Conservation (phyloP, 2,113 vertebrate genomes). For the Lutjanus erythropterus region DNA sequence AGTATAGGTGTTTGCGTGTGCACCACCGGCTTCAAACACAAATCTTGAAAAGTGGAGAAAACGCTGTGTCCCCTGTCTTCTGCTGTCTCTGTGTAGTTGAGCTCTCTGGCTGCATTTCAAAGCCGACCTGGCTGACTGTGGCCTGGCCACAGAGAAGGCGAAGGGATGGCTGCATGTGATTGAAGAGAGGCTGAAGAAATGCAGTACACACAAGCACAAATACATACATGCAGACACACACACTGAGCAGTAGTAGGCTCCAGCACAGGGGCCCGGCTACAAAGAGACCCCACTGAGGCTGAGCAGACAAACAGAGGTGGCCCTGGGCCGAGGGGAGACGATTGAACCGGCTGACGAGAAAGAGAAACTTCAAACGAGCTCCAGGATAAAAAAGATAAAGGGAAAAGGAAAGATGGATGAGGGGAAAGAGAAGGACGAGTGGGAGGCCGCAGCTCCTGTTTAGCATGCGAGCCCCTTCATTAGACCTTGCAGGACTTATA, state of each 20-base stretch:
- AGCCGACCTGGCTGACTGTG: slow-evolving; percentile 32
- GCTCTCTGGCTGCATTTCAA: slow-evolving; percentile 58
- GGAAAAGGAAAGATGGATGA: slow-evolving; percentile 30
- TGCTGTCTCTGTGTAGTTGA: slow-evolving; percentile 10
- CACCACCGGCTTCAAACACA: slow-evolving; percentile 33
- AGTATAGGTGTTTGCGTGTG: neutral
- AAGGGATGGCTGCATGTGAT: slow-evolving; percentile 11
- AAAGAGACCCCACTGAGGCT: slow-evolving; percentile 58
- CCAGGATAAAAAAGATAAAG: slow-evolving; percentile 58
- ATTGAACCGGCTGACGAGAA: slow-evolving; percentile 26
- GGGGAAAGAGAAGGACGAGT: slow-evolving; percentile 24
- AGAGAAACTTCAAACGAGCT: slow-evolving; percentile 66
- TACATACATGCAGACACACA: neutral
- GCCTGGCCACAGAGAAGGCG: slow-evolving; percentile 10
- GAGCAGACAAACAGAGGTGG: slow-evolving; percentile 60
- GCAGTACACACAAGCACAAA: slow-evolving; percentile 23
- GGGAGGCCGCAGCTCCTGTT: slow-evolving; percentile 48
- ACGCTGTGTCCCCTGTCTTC: slow-evolving; percentile 6
- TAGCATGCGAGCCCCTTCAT: slow-evolving; percentile 65
- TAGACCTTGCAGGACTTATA: slow-evolving; percentile 42
- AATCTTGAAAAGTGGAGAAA: slow-evolving; percentile 27
- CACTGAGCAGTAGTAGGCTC: slow-evolving; percentile 25
- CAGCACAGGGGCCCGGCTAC: slow-evolving; percentile 32
- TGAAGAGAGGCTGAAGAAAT: slow-evolving; percentile 50
- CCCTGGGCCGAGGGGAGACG: slow-evolving; percentile 39